Evolutionary conservation across 2,888 invertebrate species (phyloP), one percentile per base, ranked within the genome.

Genomic region (Philonicus albiceps): DNA sequence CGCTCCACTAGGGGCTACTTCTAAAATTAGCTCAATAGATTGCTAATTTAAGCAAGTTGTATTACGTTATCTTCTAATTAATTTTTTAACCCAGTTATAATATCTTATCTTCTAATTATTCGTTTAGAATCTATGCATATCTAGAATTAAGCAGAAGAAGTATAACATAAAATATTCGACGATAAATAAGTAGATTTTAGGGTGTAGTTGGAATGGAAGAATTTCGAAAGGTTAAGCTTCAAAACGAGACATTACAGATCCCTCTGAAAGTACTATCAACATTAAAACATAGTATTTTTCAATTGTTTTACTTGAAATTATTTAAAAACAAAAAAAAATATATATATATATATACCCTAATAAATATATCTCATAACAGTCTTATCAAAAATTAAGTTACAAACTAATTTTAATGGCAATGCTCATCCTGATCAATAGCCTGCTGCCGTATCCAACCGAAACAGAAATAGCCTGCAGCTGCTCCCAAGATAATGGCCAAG

Each of bases 381-480:
- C 81, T 81, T 81, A 49, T 53, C 22, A 81, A 11, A 40, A 37
- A 64, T 81, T 34, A 55, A 13, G 11, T 19, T 31, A 5, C 19
- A 64, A 55, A 22, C 1, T 64, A 27, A 64, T 87, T 30, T 89
- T 87, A 92, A 2, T 91, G 90, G 86, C 92, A 92, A 86, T 91
- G 91, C 4, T 92, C 92, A 85, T 87, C 89, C 2, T 90, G 90
- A 80, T 90, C 90, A 6, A 89, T 88, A 86, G 90, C 89, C 85
- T 90, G 90, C 86, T 90, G 87, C 34, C 86, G 90, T 81, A 91
- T 89, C 91, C 91, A 92, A 11, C 92, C 92, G 86, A 92, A 92
- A 85, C 91, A 90, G 85, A 92, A 92, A 88, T 92, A 92, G 0
- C 92, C 92, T 3, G 89, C 1, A 2, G 89, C 90, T 30, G 92